Base-by-base conservation (phyloP, 2,113 vertebrate species). In the Podarcis cretensis region DNA sequence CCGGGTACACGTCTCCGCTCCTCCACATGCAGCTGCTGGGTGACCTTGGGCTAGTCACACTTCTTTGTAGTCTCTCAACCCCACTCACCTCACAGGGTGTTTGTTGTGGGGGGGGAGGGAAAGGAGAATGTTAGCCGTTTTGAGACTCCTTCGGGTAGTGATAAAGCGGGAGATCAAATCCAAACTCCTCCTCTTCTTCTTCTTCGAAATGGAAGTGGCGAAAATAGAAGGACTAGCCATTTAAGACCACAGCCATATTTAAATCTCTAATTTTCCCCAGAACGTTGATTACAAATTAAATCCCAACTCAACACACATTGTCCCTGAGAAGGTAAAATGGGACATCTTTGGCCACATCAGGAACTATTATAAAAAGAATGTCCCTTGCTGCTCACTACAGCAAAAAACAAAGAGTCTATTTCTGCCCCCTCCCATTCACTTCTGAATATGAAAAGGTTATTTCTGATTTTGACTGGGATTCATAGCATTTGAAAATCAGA, bases 361-460 rank as follows among this genome's bases (percentile, higher is more conserved):
- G 87, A 82, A 25, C 7, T 71, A 68, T 32, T 3, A 10, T 71
- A 16, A 87, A 18, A 25, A 82, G 63, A 83, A 91, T 40, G 13
- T 79, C n/a, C 66, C 6, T 3, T 0, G 0, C 30, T 0, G 0
- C 30, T 59, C 20, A 13, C 54, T 68, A 23, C 27, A 20, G 20
- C 43, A 40, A 6, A 86, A 78, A 59, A 57, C 10, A 35, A 76
- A 21, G 18, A n/a, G 5, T 9, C 8, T 27, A 40, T 83, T 43
- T 65, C 57, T 25, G 4, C 1, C 71, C 12, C 18, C 12, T 21
- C 57, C 9, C 32, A 16, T 30, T 25, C 76, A 27, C 13, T 27
- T 12, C 27, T 18, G 57, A 43, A 66, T 59, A 27, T 25, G 6
- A 83, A 35, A 32, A 83, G 18, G 5, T 21, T 30, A 85, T 85